Evolutionary conservation across 2,888 invertebrate species (phyloP).

Genomic region (Oscheius sp.): DNA sequence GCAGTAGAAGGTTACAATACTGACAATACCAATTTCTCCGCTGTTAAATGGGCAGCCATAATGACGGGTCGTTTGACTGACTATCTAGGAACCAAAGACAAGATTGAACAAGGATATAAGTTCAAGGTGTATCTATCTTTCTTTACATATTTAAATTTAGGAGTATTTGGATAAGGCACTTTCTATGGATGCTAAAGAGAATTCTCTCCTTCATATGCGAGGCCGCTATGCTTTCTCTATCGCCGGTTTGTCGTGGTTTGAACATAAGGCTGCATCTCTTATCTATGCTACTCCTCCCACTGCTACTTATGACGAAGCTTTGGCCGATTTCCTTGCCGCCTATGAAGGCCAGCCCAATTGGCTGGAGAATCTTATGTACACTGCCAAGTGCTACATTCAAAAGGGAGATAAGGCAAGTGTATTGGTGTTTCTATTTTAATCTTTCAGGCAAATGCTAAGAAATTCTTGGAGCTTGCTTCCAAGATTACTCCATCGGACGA

Average conservation of each 20-base stretch:
- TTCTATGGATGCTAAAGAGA: slow-evolving; percentile 52
- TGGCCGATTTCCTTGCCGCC: slow-evolving; percentile 58
- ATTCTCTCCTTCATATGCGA: slow-evolving; percentile 53
- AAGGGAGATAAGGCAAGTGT: slow-evolving; percentile 60
- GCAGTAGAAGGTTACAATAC: slow-evolving; percentile 57
- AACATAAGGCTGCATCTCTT: slow-evolving; percentile 56
- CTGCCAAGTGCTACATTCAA: slow-evolving; percentile 69
- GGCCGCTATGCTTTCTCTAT: slow-evolving; percentile 57
- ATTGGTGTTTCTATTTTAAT: neutral
- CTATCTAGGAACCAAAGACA: slow-evolving; percentile 65
- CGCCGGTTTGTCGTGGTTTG: slow-evolving; percentile 59
- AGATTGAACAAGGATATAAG: slow-evolving; percentile 64
- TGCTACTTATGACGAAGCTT: slow-evolving; percentile 57
- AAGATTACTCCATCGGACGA: slow-evolving; percentile 44
- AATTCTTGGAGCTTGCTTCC: slow-evolving; percentile 51
- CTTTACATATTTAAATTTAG: slow-evolving; percentile 35
- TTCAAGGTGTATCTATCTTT: slow-evolving; percentile 57
- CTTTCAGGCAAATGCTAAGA: slow-evolving; percentile 53
- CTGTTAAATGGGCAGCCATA: slow-evolving; percentile 65
- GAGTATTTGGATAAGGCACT: slow-evolving; percentile 63
- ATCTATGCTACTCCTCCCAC: slow-evolving; percentile 56
- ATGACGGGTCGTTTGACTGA: slow-evolving; percentile 61
- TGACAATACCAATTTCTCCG: slow-evolving; percentile 56
- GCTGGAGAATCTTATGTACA: slow-evolving; percentile 73
- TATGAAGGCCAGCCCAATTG: slow-evolving; percentile 71